Evolutionary conservation across 2,797 vertebrate genomes (phyloP).

Genomic region (Zalophus californianus): DNA sequence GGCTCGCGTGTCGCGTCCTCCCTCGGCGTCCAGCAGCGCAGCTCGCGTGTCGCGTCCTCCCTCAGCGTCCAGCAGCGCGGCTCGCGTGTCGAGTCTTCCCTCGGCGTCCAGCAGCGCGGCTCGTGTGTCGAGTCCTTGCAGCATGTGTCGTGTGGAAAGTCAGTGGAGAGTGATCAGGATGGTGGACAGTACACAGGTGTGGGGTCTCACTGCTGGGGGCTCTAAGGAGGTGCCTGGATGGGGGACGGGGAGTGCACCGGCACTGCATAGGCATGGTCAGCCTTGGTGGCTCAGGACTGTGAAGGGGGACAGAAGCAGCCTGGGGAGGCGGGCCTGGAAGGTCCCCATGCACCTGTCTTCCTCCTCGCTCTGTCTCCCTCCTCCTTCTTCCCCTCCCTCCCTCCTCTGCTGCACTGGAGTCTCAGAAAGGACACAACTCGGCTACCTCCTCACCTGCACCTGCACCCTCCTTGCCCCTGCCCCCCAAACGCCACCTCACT

Average conservation of each 20-base stretch:
- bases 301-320: neutral
- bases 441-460: neutral
- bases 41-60: too few relatives aligned
- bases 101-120: too few relatives aligned
- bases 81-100: too few relatives aligned
- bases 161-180: too few relatives aligned
- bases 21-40: too few relatives aligned
- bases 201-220: neutral
- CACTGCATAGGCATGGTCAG: neutral
- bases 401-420: too few relatives aligned
- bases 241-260: neutral
- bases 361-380: neutral
- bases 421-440: neutral
- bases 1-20: neutral
- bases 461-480: too few relatives aligned
- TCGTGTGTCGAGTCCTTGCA: neutral
- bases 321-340: neutral
- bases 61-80: too few relatives aligned
- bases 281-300: fast-evolving
- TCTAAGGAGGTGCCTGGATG: neutral
- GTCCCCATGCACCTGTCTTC: neutral
- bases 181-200: too few relatives aligned
- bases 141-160: neutral
- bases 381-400: neutral
- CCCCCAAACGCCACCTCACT: neutral